Base-by-base conservation (phyloP, 2,888 invertebrate genomes). In the Drosophila quinaria region DNA sequence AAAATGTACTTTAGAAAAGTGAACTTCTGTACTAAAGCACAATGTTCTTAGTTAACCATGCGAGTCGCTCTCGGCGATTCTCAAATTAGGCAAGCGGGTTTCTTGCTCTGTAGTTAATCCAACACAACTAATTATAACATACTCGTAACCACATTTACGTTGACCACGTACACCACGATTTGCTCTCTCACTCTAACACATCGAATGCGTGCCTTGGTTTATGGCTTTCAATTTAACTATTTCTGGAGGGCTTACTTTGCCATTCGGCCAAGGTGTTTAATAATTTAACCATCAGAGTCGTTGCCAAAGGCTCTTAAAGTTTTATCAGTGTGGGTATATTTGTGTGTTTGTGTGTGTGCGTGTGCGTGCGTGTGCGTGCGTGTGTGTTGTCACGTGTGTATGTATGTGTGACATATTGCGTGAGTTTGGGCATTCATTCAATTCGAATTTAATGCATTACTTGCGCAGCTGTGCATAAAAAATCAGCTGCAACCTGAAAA, bases 381-480 rank as follows among this genome's bases (percentile, higher is more conserved):
- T 62, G 41, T 44, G 25, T 52, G 8, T 47, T 63, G 17, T 10
- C 22, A 25, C 22, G 42, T 31, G 5, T 13, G 47, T 62, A 33
- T 44, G 17, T 46, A 8, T 50, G 41, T 56, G 42, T 44, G 41
- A 33, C 49, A n/a, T 61, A 49, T 49, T 47, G 50, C 22, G 42
- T 49, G 19, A n/a, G 35, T 64, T 46, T 49, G 55, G 22, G 55
- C 44, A 49, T 42, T 66, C 63, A 70, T 68, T 79, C 39, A 63
- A 67, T 72, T 70, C 49, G 71, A 75, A 74, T 77, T 85, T 79
- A 79, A 77, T 85, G 89, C 86, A 87, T 68, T 74, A 52, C 69
- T 56, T 68, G 65, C 64, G 72, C 70, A 83, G 73, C 70, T 83
- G 70, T 79, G 86, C 86, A 83, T 85, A 77, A 80, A 80, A 77